phyloP scores from a whole-genome alignment of 2,113 vertebrate genomes.

The Percina caprodes region DNA sequence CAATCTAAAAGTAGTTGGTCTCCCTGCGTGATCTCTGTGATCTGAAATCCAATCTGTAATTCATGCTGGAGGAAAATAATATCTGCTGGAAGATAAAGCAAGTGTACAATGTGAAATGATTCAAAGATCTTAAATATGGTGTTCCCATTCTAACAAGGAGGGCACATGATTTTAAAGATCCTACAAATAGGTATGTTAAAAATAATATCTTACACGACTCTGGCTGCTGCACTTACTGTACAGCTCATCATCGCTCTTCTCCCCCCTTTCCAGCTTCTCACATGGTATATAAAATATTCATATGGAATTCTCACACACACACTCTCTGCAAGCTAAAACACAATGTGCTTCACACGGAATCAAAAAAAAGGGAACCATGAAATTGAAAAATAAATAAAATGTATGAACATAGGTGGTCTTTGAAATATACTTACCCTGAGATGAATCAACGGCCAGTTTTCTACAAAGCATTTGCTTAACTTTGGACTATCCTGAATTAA shows the following conservation, averaged over 20 bases:
- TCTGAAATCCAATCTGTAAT: slow-evolving; percentile 53
- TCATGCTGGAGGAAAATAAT: background rate
- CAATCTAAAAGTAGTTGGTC: slow-evolving; percentile 48
- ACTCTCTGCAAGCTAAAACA: slow-evolving; percentile 8
- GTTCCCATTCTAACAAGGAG: slow-evolving; percentile 9
- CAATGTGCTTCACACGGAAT: slow-evolving; percentile 12
- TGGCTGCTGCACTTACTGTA: slow-evolving; percentile 22
- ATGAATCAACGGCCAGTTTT: slow-evolving; percentile 4
- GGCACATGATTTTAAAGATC: slow-evolving; percentile 16
- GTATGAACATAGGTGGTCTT: slow-evolving; percentile 1
- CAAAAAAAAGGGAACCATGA: background rate
- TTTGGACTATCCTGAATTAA: slow-evolving; percentile 44
- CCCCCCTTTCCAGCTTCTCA: slow-evolving; percentile 37
- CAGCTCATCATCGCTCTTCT: slow-evolving; percentile 39
- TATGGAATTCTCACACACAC: slow-evolving; percentile 42
- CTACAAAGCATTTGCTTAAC: background rate
- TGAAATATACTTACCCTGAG: slow-evolving; percentile 1
- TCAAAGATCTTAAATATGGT: slow-evolving; percentile 26
- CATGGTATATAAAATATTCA: slow-evolving; percentile 64
- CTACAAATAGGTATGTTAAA: slow-evolving; percentile 41
- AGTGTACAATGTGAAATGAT: slow-evolving; percentile 23
- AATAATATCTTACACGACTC: slow-evolving; percentile 38
- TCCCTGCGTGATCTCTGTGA: slow-evolving; percentile 40
- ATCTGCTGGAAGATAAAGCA: slow-evolving; percentile 33
- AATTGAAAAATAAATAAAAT: slow-evolving; percentile 33